Percentiles rank a stretch among this genome's conserved stretches.
phyloP scores from a whole-genome alignment of 2,888 invertebrate genomes.

The Polia nebulosa region DNA sequence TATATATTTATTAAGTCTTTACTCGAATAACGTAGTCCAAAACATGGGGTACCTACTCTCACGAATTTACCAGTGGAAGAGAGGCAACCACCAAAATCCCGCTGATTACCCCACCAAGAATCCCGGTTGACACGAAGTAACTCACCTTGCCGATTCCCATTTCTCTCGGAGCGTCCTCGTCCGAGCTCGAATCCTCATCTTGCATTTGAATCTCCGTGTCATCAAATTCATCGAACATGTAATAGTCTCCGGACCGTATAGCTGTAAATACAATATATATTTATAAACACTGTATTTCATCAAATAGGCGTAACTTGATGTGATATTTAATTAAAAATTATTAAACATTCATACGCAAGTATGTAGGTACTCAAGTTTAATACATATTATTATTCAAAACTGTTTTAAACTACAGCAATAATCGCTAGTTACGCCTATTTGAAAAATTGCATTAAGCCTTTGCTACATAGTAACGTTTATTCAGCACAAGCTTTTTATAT shows the following conservation, averaged over 20 bases:
- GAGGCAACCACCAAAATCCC: conserved; percentile 23
- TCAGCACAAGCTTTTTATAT: conserved; percentile 29
- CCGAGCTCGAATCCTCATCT: conserved; percentile 91
- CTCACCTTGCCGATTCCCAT: conserved; percentile 91
- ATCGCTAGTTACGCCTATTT: conserved; percentile 66
- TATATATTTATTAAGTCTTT: neutral
- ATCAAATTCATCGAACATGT: conserved; percentile 99
- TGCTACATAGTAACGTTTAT: conserved; percentile 21
- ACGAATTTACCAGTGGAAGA: neutral
- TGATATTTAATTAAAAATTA: neutral
- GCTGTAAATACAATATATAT: conserved; percentile 91
- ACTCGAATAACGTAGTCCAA: neutral
- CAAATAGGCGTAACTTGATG: conserved; percentile 57
- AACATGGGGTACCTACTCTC: neutral
- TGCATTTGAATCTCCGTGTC: conserved; percentile 94
- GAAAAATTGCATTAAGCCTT: conserved; percentile 49
- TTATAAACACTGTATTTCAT: conserved; percentile 5
- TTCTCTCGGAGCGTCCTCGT: conserved; percentile 88
- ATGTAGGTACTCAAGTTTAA: too few relatives aligned
- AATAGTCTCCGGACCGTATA: conserved; percentile 99
- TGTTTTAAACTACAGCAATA: conserved; percentile 26
- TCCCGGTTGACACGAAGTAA: conserved; percentile 1
- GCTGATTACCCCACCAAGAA: conserved; percentile 14
- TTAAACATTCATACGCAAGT: neutral
- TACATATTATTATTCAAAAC: neutral